Base-by-base conservation (phyloP, 1,140 invertebrate species). In the Aphis craccivora region DNA sequence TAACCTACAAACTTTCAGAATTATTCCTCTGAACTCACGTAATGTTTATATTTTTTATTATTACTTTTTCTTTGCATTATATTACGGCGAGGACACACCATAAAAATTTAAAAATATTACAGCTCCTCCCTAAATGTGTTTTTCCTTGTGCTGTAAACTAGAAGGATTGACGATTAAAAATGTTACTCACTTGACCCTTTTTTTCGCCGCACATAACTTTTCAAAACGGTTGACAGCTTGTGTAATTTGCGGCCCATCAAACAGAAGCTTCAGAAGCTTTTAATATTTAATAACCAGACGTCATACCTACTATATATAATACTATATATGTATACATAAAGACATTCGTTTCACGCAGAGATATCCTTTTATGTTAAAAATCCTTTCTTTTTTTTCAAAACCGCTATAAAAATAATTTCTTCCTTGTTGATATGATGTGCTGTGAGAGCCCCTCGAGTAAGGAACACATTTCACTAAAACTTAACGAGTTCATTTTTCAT, bases 231-330 rank as follows among this genome's bases (percentile, higher is more conserved):
- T 76, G 90, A 91, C 90, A 81, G 90, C 90, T 81, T 1, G 40
- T 81, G 60, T 81, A 91, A 91, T 81, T 81, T 35, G 90, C 43
- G 35, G 43, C 90, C 37, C 55, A 76, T 45, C 55, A 43, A 45
- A 60, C 90, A 40, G 25, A 30, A 43, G 25, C 60, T 11, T 37
- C 60, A 40, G 90, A 51, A 51, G 55, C 51, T 90, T 81, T 91
- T 91, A 91, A 91, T 91, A 91, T 91, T 91, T 91, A 91, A 91
- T 91, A 91, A 81, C 40, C 30, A 88, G 30, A 88, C 30, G 43
- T 88, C 86, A 51, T 88, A 88, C 86, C 25, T n/a, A 30, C 23
- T 40, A 25, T 84, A 84, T 84, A 84, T 37, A 84, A 40, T 23
- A 67, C 18, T 67, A 67, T 67, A n/a, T 67, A 67, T 67, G 14